phyloP scores from a whole-genome alignment of 2,888 invertebrate genomes.

The Ophraella communa region DNA sequence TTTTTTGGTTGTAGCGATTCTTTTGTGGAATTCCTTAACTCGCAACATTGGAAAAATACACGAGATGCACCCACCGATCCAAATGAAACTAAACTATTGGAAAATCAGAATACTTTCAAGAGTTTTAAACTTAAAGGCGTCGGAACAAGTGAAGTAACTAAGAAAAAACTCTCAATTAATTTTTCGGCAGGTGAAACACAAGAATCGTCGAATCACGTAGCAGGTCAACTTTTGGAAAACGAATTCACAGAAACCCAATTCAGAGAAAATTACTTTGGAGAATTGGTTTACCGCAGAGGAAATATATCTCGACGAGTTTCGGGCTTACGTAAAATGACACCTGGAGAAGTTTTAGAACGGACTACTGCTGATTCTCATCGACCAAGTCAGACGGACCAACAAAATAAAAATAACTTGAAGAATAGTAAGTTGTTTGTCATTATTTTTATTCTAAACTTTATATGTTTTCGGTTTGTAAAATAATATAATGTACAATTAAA shows the following conservation, averaged over 20 bases:
- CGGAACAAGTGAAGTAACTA: not conserved
- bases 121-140: too few species aligned
- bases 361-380: slow-evolving; percentile 19
- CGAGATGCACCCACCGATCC: not conserved
- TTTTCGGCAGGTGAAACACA: slow-evolving; percentile 16
- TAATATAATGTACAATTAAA: too few species aligned
- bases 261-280: slow-evolving; percentile 25
- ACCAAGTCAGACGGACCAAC: slow-evolving; percentile 24
- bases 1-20: slow-evolving; percentile 7
- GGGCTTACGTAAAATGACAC: slow-evolving; percentile 16
- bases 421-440: not conserved
- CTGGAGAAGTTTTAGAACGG: slow-evolving; percentile 27
- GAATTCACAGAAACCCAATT: slow-evolving; percentile 17
- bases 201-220: not conserved
- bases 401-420: not conserved
- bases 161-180: not conserved
- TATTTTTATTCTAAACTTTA: not conserved
- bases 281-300: slow-evolving; percentile 6
- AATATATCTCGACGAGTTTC: slow-evolving; percentile 16
- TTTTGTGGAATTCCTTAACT: not conserved
- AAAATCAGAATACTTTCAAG: not conserved
- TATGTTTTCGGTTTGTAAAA: too few species aligned
- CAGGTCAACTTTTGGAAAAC: not conserved
- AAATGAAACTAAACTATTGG: not conserved
- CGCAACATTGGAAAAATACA: slow-evolving; percentile 5